Base-by-base conservation (phyloP, 2,797 vertebrate species). In the Sternotherus odoratus region DNA sequence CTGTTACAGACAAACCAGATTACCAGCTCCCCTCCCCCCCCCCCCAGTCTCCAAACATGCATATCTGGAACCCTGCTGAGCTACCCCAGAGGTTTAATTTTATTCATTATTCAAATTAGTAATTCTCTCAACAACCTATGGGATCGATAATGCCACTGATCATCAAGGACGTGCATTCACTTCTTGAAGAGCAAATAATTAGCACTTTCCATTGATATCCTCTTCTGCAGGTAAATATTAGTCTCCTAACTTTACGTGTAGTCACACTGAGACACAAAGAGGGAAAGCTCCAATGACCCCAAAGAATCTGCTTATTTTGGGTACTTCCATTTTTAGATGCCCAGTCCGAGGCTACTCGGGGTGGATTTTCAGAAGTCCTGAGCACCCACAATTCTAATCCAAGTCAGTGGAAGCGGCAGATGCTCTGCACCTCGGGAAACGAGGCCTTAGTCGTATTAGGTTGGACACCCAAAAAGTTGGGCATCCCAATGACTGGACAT, bases 371-470 rank as follows among this genome's bases (percentile, higher is more conserved):
- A 36, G 2, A 60, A 87, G 21, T 50, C 43, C 49, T 82, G 28
- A 30, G 5, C 12, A 72, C 30, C 30, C 57, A 60, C 46, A 63
- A 15, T 48, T 82, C 24, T 83, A 91, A n/a, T 8, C 23, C 51
- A 1, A 21, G n/a, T n/a, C 10, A 43, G 1, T 1, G 78, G 33
- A 72, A 83, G 8, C 6, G 54, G 8, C 6, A 81, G 39, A 17
- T 75, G 43, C 72, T 30, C 43, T 30, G 46, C 15, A 48, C 8
- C 23, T 48, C 17, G 33, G 10, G 16, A 81, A 60, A 46, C 12
- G 4, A 81, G 16, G 28, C 43, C 36, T 90, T 77, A 2, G 1
- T 79, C 21, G 60, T 3, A 33, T 17, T 0, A 0, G 54, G 19
- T 78, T 78, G 48, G 3, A 50, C 48, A 54, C 46, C 9, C 60